Evolutionary conservation across 2,797 vertebrate genomes (phyloP).

Genomic region (Gallinago solitaria): DNA sequence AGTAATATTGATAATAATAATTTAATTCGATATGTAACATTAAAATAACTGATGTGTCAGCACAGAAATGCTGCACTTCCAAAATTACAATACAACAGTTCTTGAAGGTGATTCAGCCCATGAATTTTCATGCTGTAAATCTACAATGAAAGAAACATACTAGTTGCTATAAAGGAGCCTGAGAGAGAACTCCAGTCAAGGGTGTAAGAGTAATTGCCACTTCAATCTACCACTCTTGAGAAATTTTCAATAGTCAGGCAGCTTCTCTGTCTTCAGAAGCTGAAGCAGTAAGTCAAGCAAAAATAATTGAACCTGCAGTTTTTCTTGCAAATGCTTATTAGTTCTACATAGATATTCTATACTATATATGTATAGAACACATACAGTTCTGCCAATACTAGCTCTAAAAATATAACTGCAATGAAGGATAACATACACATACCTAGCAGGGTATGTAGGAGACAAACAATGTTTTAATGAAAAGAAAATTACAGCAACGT

Average conservation of each 20-base stretch:
- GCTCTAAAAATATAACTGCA: neutral
- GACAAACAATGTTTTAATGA: neutral
- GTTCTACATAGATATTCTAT: neutral
- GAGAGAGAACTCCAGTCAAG: neutral
- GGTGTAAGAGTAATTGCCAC: constrained; percentile 7
- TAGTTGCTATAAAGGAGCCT: neutral
- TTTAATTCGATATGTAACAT: neutral
- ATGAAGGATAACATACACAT: neutral
- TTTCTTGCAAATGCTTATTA: neutral
- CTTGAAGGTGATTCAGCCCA: neutral
- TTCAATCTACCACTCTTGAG: constrained; percentile 2
- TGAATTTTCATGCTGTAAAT: neutral
- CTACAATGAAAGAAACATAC: neutral
- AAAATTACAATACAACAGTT: neutral
- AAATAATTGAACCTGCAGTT: neutral
- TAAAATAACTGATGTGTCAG: constrained; percentile 13
- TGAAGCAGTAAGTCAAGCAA: neutral
- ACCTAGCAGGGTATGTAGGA: neutral
- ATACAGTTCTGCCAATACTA: neutral
- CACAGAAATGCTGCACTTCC: neutral
- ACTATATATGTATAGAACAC: neutral
- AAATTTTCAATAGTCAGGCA: constrained; percentile 3
- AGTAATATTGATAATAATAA: neutral
- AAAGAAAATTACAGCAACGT: neutral
- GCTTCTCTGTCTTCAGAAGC: neutral